phyloP scores from a whole-genome alignment of 1,140 invertebrate species.

The Neelides sp. region DNA sequence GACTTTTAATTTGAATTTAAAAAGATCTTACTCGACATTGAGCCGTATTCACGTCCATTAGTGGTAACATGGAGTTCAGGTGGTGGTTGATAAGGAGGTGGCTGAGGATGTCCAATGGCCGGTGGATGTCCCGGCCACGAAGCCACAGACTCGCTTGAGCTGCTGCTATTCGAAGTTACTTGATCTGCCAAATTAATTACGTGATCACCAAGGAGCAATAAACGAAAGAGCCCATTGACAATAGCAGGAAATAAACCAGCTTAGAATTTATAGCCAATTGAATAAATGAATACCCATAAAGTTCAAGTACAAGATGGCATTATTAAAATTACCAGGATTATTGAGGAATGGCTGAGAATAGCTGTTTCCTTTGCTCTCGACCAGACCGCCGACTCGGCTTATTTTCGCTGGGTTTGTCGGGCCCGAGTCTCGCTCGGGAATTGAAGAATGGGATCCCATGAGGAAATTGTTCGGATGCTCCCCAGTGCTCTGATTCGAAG shows the following conservation, averaged over 20 bases:
- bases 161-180: slow-evolving; percentile 42
- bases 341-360: slow-evolving; percentile 27
- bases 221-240: not conserved
- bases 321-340: slow-evolving; percentile 13
- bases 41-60: slow-evolving; percentile 27
- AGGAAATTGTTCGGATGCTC: slow-evolving; percentile 14
- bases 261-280: not conserved
- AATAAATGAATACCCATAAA: not conserved
- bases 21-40: slow-evolving; percentile 11
- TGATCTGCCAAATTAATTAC: slow-evolving; percentile 8
- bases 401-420: slow-evolving; percentile 7
- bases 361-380: slow-evolving; percentile 23
- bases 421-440: slow-evolving; percentile 14
- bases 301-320: not conserved
- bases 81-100: slow-evolving; percentile 34
- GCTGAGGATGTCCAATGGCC: slow-evolving; percentile 30
- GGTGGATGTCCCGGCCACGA: slow-evolving; percentile 37
- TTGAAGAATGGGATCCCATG: slow-evolving; percentile 20
- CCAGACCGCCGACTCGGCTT: slow-evolving; percentile 5
- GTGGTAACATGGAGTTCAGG: slow-evolving; percentile 25
- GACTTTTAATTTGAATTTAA: too few relatives aligned
- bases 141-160: slow-evolving; percentile 59
- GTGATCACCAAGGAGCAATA: not conserved
- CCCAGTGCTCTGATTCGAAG: slow-evolving; percentile 30
- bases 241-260: not conserved